Evolutionary conservation across 2,888 invertebrate species (phyloP), one percentile per base, ranked within the genome.

Genomic region (Drosophila mettleri): DNA sequence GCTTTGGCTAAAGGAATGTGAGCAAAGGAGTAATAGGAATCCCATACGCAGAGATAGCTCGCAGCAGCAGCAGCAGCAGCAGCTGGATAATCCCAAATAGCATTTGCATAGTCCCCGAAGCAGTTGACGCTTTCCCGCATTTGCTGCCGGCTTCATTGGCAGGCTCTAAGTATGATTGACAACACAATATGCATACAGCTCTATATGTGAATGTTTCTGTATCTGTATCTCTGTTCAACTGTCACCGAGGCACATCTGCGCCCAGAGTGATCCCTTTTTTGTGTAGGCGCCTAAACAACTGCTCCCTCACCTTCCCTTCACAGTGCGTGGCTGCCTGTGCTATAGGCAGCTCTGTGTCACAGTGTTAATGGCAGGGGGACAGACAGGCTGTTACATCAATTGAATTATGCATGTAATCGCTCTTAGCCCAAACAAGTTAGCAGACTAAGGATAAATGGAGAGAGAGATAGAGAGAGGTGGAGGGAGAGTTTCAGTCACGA

Each of bases 381-480:
- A 51, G 24, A 10, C 75, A 58, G 67, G 57, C 79, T 80, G 80
- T 74, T 74, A 78, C 78, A 78, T 71, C 83, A 81, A 86, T 81
- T 86, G 79, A 86, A 86, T 86, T 86, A 81, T 81, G 86, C 74
- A 81, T 81, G 81, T 79, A 80, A 85, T 87, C 79, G 81, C 80
- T 81, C 59, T 85, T 68, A 69, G 58, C 67, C 63, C 51, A 65
- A 33, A 52, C 52, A 61, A 46, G 27, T 39, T 27, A 18, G 16
- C 46, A 18, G n/a, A n/a, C n/a, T n/a, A n/a, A n/a, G n/a, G n/a
- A n/a, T n/a, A n/a, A n/a, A n/a, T n/a, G n/a, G n/a, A n/a, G n/a
- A n/a, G n/a, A n/a, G 38, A 29, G 31, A 22, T 6, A 18, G 16
- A 41, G 10, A 9, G 38, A 12, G 38, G 12, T 8, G 9, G 12